Conservation (phyloP, 1,140 invertebrate genomes). For the Globodera ellingtonae region DNA sequence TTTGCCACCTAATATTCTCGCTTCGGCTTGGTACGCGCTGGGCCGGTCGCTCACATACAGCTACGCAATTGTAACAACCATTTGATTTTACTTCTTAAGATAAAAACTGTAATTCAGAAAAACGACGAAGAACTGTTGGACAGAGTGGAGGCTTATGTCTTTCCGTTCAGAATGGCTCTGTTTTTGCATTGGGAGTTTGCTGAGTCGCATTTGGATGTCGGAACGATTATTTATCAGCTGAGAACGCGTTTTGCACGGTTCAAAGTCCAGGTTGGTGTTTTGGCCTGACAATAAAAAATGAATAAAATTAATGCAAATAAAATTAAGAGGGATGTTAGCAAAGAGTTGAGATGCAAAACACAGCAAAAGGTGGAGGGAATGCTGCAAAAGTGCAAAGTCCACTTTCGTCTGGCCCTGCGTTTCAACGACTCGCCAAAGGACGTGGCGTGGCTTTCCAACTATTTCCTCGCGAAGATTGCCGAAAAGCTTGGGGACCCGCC, state of each 20-base stretch:
- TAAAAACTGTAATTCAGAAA: not conserved
- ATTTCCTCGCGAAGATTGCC: constrained; percentile 48
- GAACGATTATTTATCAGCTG: constrained; percentile 44
- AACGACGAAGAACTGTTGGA: constrained; percentile 33
- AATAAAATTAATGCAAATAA: not conserved
- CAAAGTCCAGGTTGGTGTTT: constrained; percentile 30
- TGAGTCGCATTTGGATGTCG: constrained; percentile 45
- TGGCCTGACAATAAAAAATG: not conserved
- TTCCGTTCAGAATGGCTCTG: constrained; percentile 48
- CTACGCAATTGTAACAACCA: constrained; percentile 22
- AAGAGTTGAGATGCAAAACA: constrained; percentile 8
- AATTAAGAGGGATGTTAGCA: constrained; percentile 27
- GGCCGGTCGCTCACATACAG: constrained; percentile 24
- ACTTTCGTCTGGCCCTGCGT: constrained; percentile 30
- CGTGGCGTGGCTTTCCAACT: constrained; percentile 41
- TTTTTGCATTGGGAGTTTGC: constrained; percentile 40
- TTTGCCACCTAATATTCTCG: constrained; percentile 14
- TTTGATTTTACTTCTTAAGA: not conserved
- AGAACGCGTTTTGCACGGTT: constrained; percentile 47
- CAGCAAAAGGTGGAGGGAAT: constrained; percentile 25
- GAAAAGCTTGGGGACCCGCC: constrained; percentile 44
- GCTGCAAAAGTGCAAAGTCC: constrained; percentile 30
- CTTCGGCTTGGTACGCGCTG: constrained; percentile 29
- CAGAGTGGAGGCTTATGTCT: constrained; percentile 38
- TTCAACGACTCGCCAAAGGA: constrained; percentile 42